Percentiles rank a stretch among this genome's conserved stretches.
Conservation (phyloP, 2,113 vertebrate species). For the Ciconia boyciana region DNA sequence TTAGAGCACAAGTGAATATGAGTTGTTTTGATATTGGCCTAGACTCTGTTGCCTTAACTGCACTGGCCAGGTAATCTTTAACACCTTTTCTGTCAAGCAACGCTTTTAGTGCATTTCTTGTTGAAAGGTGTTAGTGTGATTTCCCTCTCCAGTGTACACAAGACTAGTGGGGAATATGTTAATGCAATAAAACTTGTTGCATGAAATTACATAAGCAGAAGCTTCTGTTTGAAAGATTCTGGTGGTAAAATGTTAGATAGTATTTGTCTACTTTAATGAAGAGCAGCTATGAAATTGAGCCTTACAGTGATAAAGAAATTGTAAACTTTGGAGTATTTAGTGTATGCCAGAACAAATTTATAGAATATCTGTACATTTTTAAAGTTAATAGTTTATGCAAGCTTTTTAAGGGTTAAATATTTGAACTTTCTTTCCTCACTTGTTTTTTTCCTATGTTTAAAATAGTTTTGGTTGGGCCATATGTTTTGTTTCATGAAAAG, state of each 20-base stretch:
- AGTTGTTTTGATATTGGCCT: neutral
- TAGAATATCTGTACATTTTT: neutral
- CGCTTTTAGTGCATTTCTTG: neutral
- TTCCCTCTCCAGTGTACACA: neutral
- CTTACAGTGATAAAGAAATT: neutral
- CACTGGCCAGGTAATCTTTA: neutral
- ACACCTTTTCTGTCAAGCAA: neutral
- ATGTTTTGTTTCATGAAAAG: neutral
- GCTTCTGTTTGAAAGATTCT: neutral
- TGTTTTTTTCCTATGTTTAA: neutral
- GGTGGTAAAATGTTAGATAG: neutral
- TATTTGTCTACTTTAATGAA: neutral
- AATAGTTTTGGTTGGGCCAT: neutral
- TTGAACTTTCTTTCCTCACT: neutral
- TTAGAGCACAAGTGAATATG: neutral
- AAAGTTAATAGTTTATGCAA: neutral
- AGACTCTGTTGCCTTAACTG: neutral
- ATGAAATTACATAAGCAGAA: neutral
- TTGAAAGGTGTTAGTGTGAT: neutral
- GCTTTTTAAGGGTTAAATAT: neutral
- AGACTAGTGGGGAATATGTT: neutral
- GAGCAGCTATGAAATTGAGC: neutral
- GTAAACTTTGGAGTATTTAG: neutral
- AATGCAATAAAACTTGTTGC: neutral
- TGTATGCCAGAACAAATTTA: neutral